A percentile compares a stretch with the other conserved stretches of the same genome.
phyloP scores from a whole-genome alignment of 2,113 vertebrate genomes.

The Grallaria varia region DNA sequence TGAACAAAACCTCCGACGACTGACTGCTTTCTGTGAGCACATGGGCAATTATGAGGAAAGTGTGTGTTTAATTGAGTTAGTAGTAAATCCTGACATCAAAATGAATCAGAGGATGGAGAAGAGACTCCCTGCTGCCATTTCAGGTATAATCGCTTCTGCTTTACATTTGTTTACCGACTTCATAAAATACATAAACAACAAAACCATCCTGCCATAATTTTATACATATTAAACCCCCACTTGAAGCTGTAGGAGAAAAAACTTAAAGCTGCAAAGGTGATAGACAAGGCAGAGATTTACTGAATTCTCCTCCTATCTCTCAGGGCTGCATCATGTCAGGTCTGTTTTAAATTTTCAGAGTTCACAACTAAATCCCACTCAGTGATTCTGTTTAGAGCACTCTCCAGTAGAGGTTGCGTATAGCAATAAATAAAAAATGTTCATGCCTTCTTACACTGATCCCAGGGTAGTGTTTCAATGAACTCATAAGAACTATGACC shows the following conservation, averaged over 20 bases:
- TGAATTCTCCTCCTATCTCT: background rate
- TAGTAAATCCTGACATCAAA: background rate
- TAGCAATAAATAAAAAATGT: background rate
- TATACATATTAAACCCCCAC: background rate
- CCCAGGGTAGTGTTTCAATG: background rate
- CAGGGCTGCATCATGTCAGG: background rate
- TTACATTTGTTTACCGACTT: background rate
- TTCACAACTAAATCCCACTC: background rate
- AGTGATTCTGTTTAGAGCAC: background rate
- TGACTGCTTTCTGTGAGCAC: conserved; percentile 19
- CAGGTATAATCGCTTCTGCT: background rate
- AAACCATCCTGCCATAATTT: background rate
- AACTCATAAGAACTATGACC: background rate
- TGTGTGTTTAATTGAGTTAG: conserved; percentile 16
- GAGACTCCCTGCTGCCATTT: background rate
- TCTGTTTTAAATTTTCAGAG: background rate
- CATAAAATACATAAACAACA: background rate
- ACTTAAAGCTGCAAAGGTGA: background rate
- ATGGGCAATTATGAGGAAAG: background rate
- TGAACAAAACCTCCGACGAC: background rate
- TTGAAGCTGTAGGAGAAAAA: background rate
- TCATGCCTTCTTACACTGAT: background rate
- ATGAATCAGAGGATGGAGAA: background rate
- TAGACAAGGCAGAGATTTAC: background rate
- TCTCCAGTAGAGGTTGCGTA: background rate